A percentile compares a stretch with the other conserved stretches of the same genome.
Conservation (phyloP, 2,113 vertebrate genomes). For the Limnothrissa miodon region DNA sequence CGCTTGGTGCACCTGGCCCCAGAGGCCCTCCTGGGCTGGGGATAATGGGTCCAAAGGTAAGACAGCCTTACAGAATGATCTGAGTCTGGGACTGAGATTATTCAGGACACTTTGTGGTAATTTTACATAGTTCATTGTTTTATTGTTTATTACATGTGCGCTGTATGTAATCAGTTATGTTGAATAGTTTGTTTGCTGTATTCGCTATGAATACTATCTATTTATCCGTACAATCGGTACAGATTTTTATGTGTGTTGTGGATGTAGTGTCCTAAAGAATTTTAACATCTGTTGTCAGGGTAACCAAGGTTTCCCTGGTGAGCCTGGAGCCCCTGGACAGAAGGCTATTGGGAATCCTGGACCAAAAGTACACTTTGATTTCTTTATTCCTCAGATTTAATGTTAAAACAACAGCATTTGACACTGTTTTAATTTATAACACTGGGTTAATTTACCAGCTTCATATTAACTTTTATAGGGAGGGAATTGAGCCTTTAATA, state of each 20-base stretch:
- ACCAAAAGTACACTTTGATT: slow-evolving; percentile 63
- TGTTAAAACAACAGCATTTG: too few species aligned
- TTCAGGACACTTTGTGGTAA: not conserved
- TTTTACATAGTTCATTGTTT: too few species aligned
- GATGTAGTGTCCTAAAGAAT: not conserved
- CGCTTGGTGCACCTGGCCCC: slow-evolving; percentile 61
- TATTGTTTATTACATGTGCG: not conserved
- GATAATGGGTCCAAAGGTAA: slow-evolving; percentile 68
- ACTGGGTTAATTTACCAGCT: too few species aligned
- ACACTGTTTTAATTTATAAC: too few species aligned
- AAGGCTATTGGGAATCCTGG: slow-evolving; percentile 67
- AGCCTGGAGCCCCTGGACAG: slow-evolving; percentile 62
- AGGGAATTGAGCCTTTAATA: too few species aligned
- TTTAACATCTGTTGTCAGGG: slow-evolving; percentile 58
- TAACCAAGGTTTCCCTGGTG: slow-evolving; percentile 63
- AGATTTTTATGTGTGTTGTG: not conserved
- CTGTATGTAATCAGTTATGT: not conserved
- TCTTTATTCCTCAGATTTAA: not conserved
- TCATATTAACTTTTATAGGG: too few species aligned
- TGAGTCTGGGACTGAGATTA: not conserved
- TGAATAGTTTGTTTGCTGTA: not conserved
- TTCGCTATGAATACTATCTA: not conserved
- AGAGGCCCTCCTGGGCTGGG: slow-evolving; percentile 68
- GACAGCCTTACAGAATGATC: not conserved
- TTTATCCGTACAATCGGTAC: not conserved